Evolutionary conservation across 2,113 vertebrate species (phyloP), one percentile per base, ranked within the genome.

Genomic region (Ictalurus furcatus): DNA sequence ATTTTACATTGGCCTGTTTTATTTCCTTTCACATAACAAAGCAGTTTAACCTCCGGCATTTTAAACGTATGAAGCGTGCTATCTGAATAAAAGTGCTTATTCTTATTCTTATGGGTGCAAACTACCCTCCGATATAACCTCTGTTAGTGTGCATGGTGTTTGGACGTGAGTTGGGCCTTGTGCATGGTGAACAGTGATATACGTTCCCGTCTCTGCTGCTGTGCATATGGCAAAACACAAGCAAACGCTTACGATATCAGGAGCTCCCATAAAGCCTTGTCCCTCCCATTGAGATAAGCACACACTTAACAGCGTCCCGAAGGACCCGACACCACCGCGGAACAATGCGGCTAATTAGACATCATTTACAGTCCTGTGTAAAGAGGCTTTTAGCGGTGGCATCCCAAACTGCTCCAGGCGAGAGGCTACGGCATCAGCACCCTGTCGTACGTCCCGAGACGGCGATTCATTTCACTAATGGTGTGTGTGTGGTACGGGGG

Each of bases 391-490:
- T 93, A 92, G 90, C 30, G 90, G 88, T 79, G 56, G 76, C 37
- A 88, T 89, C 37, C 85, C 91, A 88, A 90, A 84, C 89, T 84
- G 90, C 89, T 92, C 90, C 85, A 65, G 79, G 82, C 71, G 48
- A 58, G 71, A 63, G 86, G 90, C 91, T 93, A 93, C 91, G 89
- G 92, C 89, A 92, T 37, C 40, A 21, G 34, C 69, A 79, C 91
- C 69, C 89, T 86, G 54, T 65, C 83, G 87, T 67, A 3, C 54
- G 2, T 44, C 88, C 91, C 83, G 87, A 90, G 92, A 93, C 94
- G 92, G 93, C 90, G 48, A 94, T 95, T 92, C 91, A 94, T 92
- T 91, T 88, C 88, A 82, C 81, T 94, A 95, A 95, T 93, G 93
- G 81, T 82, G 56, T 37, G 56, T 74, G 56, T 56, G 78, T 80